phyloP scores from a whole-genome alignment of 1,140 invertebrate species.

The Diabrotica undecimpunctata region DNA sequence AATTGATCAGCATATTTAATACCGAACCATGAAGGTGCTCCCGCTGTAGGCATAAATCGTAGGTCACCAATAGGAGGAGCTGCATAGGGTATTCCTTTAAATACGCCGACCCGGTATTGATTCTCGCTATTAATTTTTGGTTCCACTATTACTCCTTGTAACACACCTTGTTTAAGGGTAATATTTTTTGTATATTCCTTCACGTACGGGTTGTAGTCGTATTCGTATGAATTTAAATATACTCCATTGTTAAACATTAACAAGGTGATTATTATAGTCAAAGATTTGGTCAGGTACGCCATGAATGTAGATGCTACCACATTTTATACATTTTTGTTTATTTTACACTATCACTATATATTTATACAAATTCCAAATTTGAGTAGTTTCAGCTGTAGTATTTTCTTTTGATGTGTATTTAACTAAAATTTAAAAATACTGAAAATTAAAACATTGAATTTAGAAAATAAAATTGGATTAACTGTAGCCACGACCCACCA shows the following conservation, averaged over 20 bases:
- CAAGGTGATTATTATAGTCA: slow-evolving; percentile 29
- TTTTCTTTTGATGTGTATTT: no score
- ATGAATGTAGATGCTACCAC: slow-evolving; percentile 5
- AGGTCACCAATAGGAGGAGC: slow-evolving; percentile 74
- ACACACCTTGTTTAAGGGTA: slow-evolving; percentile 42
- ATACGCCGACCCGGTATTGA: slow-evolving; percentile 58
- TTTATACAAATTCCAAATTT: no score
- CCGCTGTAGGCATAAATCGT: slow-evolving; percentile 82
- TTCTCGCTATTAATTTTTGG: slow-evolving; percentile 51
- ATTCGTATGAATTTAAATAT: slow-evolving; percentile 4
- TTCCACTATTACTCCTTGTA: slow-evolving; percentile 58
- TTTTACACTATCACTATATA: no score
- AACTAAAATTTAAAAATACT: no score
- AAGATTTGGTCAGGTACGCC: slow-evolving; percentile 30
- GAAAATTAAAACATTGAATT: no score
- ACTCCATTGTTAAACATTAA: slow-evolving; percentile 4
- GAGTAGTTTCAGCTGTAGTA: no score
- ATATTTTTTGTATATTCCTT: slow-evolving; percentile 34
- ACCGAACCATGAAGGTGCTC: slow-evolving; percentile 45
- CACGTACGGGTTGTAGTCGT: slow-evolving; percentile 23
- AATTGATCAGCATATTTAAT: slow-evolving; percentile 60
- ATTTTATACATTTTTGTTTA: no score
- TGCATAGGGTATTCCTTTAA: slow-evolving; percentile 83
- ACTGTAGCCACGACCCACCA: no score
- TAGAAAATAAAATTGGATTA: no score